A percentile compares a stretch with the other conserved stretches of the same genome.
These are phyloP conservation scores for Rhodophaea formosa DNA, from an alignment of 2,888 invertebrate species.

Conservation along the genomic window DNA sequence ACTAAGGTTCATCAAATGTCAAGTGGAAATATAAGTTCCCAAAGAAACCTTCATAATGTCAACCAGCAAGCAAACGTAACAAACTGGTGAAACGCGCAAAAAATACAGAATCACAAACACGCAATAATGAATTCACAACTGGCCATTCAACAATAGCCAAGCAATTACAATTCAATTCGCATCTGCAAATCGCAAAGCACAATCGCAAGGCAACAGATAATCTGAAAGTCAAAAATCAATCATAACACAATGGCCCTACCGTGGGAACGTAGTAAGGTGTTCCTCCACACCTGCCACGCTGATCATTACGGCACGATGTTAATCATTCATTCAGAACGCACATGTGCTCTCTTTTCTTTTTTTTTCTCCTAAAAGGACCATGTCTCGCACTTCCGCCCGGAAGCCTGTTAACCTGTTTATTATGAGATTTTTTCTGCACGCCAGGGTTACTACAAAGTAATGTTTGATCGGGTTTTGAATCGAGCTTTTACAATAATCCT, in stretches of 20 bases:
- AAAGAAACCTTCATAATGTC: too few relatives aligned
- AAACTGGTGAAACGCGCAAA: not conserved
- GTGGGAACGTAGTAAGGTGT: slow-evolving; percentile 68
- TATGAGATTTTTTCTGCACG: slow-evolving; percentile 70
- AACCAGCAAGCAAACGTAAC: too few relatives aligned
- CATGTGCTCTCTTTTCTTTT: slow-evolving; percentile 60
- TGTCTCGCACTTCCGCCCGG: slow-evolving; percentile 77
- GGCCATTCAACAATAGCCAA: slow-evolving; percentile 7
- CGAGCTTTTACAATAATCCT: too few relatives aligned
- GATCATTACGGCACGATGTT: slow-evolving; percentile 63
- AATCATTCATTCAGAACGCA: slow-evolving; percentile 50
- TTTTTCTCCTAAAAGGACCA: slow-evolving; percentile 60
- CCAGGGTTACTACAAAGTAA: slow-evolving; percentile 46
- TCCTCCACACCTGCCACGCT: slow-evolving; percentile 55
- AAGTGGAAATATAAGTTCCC: too few relatives aligned
- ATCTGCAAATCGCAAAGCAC: slow-evolving; percentile 17
- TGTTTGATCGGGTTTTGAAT: slow-evolving; percentile 6
- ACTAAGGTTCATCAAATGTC: too few relatives aligned
- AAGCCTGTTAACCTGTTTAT: slow-evolving; percentile 75
- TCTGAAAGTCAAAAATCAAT: slow-evolving; percentile 43
- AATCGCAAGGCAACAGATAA: slow-evolving; percentile 25
- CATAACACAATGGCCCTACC: slow-evolving; percentile 45
- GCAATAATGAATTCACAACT: slow-evolving; percentile 8
- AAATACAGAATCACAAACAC: not conserved
- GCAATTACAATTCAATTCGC: slow-evolving; percentile 22